Evolutionary conservation across 2,888 invertebrate genomes (phyloP).

Genomic region (Loripinus fragilis): DNA sequence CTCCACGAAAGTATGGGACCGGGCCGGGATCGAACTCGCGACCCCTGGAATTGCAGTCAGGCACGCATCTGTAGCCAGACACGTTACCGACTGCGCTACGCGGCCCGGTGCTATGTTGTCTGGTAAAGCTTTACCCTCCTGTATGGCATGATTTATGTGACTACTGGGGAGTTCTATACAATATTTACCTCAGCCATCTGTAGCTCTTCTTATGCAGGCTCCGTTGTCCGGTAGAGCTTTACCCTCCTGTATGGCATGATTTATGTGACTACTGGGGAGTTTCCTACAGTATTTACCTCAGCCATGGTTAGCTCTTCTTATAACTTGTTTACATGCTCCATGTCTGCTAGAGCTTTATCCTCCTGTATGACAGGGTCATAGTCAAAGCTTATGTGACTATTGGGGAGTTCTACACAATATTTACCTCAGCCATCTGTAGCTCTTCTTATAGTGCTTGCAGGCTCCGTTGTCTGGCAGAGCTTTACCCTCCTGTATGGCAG

Average conservation of each 20-base stretch:
- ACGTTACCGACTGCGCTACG: no score
- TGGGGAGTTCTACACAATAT: background rate
- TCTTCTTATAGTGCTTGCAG: conserved; percentile 85
- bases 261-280: conserved; percentile 70
- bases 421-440: conserved; percentile 84
- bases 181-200: conserved; percentile 83
- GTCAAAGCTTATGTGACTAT: no score
- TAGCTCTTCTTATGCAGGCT: conserved; percentile 84
- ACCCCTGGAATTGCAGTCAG: no score
- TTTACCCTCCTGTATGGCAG: conserved; percentile 83
- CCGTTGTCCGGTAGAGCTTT: conserved; percentile 83
- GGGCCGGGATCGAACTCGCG: no score
- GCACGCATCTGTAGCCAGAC: no score
- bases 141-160: no score
- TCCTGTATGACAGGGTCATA: conserved; percentile 83
- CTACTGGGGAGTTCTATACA: no score
- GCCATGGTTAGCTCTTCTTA: no score
- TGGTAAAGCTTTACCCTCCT: no score
- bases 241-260: conserved; percentile 83
- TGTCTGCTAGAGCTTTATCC: conserved; percentile 83
- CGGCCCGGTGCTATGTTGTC: no score
- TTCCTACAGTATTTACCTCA: no score
- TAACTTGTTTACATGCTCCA: conserved; percentile 84
- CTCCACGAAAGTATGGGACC: no score
- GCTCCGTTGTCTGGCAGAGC: conserved; percentile 83